A percentile compares a stretch with the other conserved stretches of the same genome.
Evolutionary conservation across 2,888 invertebrate species (phyloP).

Genomic region (Drosophila mimica): DNA sequence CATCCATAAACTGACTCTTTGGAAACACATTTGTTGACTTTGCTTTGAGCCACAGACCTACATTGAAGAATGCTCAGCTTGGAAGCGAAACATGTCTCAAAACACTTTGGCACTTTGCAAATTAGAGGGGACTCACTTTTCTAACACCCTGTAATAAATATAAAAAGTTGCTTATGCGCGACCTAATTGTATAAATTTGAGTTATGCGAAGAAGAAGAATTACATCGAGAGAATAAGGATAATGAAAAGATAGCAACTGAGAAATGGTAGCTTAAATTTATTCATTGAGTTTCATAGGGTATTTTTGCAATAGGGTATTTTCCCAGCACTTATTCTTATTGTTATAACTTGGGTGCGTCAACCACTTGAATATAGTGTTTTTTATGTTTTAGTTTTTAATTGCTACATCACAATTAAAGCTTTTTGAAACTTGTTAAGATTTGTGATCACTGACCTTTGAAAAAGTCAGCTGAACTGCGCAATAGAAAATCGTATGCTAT

Average conservation of each 20-base stretch:
- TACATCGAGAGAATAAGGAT: not conserved
- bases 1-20: slow-evolving; percentile 13
- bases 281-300: not conserved
- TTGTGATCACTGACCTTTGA: slow-evolving; percentile 49
- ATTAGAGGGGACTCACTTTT: slow-evolving; percentile 36
- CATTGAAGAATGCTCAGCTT: slow-evolving; percentile 12
- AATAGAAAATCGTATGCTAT: slow-evolving; percentile 19
- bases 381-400: slow-evolving; percentile 12
- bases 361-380: slow-evolving; percentile 4
- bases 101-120: slow-evolving; percentile 20
- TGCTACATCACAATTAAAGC: slow-evolving; percentile 22
- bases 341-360: slow-evolving; percentile 22
- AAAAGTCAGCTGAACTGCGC: slow-evolving; percentile 38
- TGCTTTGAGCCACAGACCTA: slow-evolving; percentile 44
- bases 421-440: slow-evolving; percentile 31
- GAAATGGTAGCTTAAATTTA: not conserved
- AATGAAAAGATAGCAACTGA: not conserved
- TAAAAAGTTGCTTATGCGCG: not conserved
- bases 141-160: slow-evolving; percentile 21
- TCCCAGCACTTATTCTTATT: not conserved
- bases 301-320: not conserved
- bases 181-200: not conserved
- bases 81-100: slow-evolving; percentile 7
- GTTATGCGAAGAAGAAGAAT: not conserved
- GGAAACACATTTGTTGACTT: slow-evolving; percentile 25